Evolutionary conservation across 1,140 invertebrate species (phyloP).

Genomic region (Sitobion miscanthi): DNA sequence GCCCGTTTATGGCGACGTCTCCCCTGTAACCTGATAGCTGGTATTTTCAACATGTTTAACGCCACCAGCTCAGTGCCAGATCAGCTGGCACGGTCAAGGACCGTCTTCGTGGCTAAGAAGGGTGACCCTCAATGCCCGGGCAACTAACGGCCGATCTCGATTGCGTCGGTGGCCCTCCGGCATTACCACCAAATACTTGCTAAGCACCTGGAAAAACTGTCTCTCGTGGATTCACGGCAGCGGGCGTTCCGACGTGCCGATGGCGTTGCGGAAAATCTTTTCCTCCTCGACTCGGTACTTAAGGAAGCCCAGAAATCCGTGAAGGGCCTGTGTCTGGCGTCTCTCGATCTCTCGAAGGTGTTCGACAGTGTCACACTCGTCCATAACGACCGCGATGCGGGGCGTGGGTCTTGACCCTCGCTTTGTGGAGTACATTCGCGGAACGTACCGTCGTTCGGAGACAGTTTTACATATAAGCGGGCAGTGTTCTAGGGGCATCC

Average conservation of each 20-base stretch:
- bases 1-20: not conserved
- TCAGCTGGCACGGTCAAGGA: not conserved
- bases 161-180: not conserved
- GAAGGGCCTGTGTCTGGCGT: not conserved
- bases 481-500: constrained; percentile 23
- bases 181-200: not conserved
- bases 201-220: not conserved
- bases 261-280: constrained; percentile 46
- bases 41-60: not conserved
- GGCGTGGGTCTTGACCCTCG: constrained; percentile 58
- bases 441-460: not conserved
- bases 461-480: not conserved
- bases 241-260: constrained; percentile 60
- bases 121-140: not conserved
- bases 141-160: not conserved
- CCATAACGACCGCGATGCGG: not conserved
- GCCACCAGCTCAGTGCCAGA: not conserved
- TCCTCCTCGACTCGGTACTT: not conserved
- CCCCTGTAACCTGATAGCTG: not conserved
- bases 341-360: constrained; percentile 60
- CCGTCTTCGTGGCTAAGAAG: not conserved
- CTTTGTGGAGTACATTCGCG: not conserved
- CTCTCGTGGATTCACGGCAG: not conserved
- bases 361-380: constrained; percentile 61
- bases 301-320: not conserved